Conservation (phyloP, 2,113 vertebrate genomes). For the Calidris pygmaea region DNA sequence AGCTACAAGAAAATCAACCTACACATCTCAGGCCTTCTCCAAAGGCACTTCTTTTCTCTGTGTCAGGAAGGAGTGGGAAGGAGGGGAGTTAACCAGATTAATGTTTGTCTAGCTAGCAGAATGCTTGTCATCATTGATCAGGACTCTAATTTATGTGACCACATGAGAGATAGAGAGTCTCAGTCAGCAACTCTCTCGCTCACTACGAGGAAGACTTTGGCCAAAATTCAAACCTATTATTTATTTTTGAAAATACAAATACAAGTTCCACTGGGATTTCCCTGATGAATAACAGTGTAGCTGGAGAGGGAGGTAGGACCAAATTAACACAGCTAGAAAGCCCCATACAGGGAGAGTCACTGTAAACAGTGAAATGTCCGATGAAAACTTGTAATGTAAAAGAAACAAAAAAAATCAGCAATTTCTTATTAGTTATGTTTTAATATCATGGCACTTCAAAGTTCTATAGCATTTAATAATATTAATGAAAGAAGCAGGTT, state of each 20-base stretch:
- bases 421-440: not conserved
- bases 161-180: slow-evolving; percentile 33
- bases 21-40: slow-evolving; percentile 1
- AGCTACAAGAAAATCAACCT: not conserved
- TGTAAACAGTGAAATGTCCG: not conserved
- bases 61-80: slow-evolving; percentile 59
- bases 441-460: not conserved
- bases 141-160: slow-evolving; percentile 59
- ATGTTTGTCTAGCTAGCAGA: slow-evolving; percentile 54
- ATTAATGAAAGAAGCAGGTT: not conserved
- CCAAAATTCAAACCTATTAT: slow-evolving; percentile 45
- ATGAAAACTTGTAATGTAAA: not conserved
- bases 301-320: not conserved
- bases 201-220: slow-evolving; percentile 21
- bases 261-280: slow-evolving; percentile 19
- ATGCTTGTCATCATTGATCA: slow-evolving; percentile 28
- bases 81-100: slow-evolving; percentile 53
- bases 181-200: not conserved
- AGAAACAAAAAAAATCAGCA: not conserved
- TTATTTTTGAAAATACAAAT: slow-evolving; percentile 52
- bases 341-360: not conserved
- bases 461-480: not conserved
- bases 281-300: not conserved
- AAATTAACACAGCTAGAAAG: not conserved
- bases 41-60: slow-evolving; percentile 16